phyloP scores from a whole-genome alignment of 2,888 invertebrate genomes.

The Sepioteuthis lessoniana region DNA sequence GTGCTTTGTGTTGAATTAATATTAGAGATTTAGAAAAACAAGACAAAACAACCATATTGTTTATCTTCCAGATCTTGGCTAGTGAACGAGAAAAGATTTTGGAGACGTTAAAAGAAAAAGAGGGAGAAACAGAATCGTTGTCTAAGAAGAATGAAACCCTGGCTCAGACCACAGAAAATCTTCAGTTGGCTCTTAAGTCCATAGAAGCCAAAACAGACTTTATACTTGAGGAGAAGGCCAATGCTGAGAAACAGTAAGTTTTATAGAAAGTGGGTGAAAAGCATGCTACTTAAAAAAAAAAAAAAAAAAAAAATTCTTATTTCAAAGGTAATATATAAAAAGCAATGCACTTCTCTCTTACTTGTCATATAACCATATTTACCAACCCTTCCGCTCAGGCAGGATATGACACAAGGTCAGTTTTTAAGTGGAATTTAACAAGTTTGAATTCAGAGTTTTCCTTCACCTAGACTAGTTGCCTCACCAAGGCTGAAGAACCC shows the following conservation, averaged over 20 bases:
- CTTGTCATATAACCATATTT: no score
- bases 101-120: conserved; percentile 65
- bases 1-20: not conserved
- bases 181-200: conserved; percentile 63
- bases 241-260: conserved; percentile 72
- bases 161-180: conserved; percentile 70
- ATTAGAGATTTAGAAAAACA: not conserved
- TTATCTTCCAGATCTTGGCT: conserved; percentile 68
- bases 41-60: not conserved
- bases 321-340: no score
- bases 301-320: no score
- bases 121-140: conserved; percentile 64
- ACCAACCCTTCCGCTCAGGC: no score
- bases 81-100: conserved; percentile 74
- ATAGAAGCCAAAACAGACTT: conserved; percentile 74
- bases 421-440: no score
- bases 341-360: no score
- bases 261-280: not conserved
- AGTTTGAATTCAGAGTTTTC: no score
- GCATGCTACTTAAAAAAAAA: not conserved
- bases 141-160: conserved; percentile 74
- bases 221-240: conserved; percentile 74
- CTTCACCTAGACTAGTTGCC: no score
- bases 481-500: no score
- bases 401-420: no score